phyloP scores from a whole-genome alignment of 1,140 invertebrate genomes.

The Aphaenogaster rudis region DNA sequence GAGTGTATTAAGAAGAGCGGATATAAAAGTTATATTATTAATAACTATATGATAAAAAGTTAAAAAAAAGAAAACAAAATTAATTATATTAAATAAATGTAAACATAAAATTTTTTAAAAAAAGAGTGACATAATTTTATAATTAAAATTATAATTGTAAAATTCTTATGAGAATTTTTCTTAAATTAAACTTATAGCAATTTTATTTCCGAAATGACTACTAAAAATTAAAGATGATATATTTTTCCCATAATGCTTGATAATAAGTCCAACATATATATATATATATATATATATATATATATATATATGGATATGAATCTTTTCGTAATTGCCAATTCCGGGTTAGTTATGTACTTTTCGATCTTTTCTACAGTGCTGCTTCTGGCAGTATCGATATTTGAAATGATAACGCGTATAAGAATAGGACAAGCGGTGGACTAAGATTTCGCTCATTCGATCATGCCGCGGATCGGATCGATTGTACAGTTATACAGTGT shows the following conservation, averaged over 20 bases:
- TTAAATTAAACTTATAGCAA: neutral
- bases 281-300: conserved; percentile 2
- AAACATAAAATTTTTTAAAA: conserved; percentile 2
- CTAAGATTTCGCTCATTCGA: conserved; percentile 44
- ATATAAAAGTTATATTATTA: neutral
- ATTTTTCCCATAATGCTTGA: neutral
- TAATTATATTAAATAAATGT: neutral
- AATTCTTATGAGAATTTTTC: neutral
- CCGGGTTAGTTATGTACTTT: conserved; percentile 1
- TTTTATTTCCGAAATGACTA: neutral
- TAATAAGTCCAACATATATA: neutral
- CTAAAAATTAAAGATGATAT: neutral
- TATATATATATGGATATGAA: neutral
- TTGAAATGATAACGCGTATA: conserved; percentile 5
- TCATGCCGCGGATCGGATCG: conserved; percentile 26
- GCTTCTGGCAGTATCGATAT: conserved; percentile 9
- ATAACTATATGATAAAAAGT: neutral
- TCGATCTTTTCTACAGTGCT: conserved; percentile 56
- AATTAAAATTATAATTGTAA: neutral
- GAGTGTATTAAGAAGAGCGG: neutral
- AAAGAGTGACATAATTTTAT: neutral
- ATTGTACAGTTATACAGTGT: conserved; percentile 64
- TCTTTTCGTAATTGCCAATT: conserved; percentile 36
- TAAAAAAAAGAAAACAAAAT: neutral
- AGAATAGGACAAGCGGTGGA: neutral